Percentiles rank a stretch among this genome's conserved stretches.
Conservation (phyloP, 1,140 invertebrate species). For the Teleopsis dalmanni region DNA sequence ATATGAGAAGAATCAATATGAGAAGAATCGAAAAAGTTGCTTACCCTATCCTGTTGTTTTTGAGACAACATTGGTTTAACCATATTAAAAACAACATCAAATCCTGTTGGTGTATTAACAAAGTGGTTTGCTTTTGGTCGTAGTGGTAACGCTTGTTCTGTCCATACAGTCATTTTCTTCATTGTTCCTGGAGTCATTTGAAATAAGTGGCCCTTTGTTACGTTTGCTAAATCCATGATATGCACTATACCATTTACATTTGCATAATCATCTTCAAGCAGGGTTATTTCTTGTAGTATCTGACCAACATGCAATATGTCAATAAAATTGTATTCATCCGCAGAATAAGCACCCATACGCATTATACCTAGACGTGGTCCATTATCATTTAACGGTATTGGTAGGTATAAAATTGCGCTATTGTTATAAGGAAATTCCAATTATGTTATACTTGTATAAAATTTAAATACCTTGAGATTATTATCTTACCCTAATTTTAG, state of each 20-base stretch:
- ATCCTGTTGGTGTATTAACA: conserved; percentile 46
- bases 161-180: conserved; percentile 46
- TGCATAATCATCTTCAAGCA: conserved; percentile 29
- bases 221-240: conserved; percentile 42
- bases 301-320: conserved; percentile 18
- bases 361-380: conserved; percentile 41
- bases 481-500: conserved; percentile 48
- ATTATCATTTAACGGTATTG: conserved; percentile 24
- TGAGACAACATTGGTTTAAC: conserved; percentile 48
- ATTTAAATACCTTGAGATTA: neutral
- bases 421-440: conserved; percentile 8
- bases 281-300: conserved; percentile 21
- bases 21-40: neutral
- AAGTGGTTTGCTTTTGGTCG: conserved; percentile 47
- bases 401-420: conserved; percentile 15
- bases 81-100: conserved; percentile 48
- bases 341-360: conserved; percentile 21
- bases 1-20: neutral
- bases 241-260: conserved; percentile 20
- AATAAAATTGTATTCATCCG: conserved; percentile 17
- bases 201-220: conserved; percentile 40
- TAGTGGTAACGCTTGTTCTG: conserved; percentile 49
- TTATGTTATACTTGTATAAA: neutral
- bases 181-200: conserved; percentile 46
- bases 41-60: conserved; percentile 46